Evolutionary conservation across 2,113 vertebrate genomes (phyloP), one percentile per base, ranked within the genome.

Genomic region (Ciconia maguari): DNA sequence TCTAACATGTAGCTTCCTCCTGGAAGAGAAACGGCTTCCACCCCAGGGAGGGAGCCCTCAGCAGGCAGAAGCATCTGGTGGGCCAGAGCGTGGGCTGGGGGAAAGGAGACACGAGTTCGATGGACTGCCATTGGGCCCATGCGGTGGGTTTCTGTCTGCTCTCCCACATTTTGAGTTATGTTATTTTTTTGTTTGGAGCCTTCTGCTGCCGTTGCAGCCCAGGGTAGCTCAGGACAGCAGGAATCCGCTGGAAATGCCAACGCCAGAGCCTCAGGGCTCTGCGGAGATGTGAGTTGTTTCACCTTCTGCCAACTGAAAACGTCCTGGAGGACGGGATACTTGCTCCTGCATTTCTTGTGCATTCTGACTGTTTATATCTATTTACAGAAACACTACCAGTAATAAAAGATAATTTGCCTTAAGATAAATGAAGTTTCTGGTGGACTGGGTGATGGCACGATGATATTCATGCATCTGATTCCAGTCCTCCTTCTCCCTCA

Each of bases 391-490:
- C 7, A 13, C 2, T 51, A 42, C 9, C n/a, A 60, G 24, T 54
- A 80, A 48, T 4, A 75, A 54, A 78, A 91, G 61, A 42, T 52
- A 71, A 62, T 71, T 54, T 71, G 1, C 17, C 26, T 61, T 58
- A 57, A 85, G 34, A 51, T 42, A 64, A 48, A 77, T 19, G 3
- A 72, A 72, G 13, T 44, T 88, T 83, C 41, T 76, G 19, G 16
- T 71, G 18, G 9, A 25, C 54, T 77, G 2, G 2, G 10, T 72
- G 44, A n/a, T 76, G 44, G n/a, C 11, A 17, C 0, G 0, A 16
- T 70, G 51, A 27, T 70, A 62, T 49, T 61, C 26, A 44, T 57
- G 21, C n/a, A 57, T 41, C 30, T 4, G 2, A 42, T 62, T 85
- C 36, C 10, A 44, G 6, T 44, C 36, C 7, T 60, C 38, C 34